These are phyloP conservation scores for Clarias macrocephalus DNA, from an alignment of 2,113 vertebrate species.

Conservation along the genomic window DNA sequence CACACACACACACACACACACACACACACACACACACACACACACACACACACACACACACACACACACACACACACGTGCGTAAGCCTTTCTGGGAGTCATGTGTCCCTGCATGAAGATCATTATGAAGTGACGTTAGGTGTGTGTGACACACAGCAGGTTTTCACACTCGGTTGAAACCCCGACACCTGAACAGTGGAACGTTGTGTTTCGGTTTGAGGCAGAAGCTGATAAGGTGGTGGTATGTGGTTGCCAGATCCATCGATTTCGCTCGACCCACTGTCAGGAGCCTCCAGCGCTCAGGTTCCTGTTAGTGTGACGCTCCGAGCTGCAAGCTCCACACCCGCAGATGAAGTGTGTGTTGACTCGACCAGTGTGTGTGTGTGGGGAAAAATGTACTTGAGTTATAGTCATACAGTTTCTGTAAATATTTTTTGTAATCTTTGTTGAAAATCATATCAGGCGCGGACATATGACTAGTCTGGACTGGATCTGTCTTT, in stretches of 20 bases:
- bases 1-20: background rate
- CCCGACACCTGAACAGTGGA: background rate
- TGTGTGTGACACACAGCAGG: background rate
- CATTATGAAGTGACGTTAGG: no score
- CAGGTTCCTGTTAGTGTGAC: conserved; percentile 37
- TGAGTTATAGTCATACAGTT: background rate
- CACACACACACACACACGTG: background rate
- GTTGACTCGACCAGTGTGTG: background rate
- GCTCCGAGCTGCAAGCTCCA: background rate
- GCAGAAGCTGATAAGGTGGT: background rate
- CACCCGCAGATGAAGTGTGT: background rate
- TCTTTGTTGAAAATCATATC: background rate
- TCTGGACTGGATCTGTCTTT: background rate
- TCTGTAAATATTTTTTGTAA: background rate
- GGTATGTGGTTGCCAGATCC: background rate
- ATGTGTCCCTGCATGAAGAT: background rate
- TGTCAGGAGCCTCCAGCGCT: background rate
- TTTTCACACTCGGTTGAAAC: background rate
- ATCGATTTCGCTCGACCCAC: background rate
- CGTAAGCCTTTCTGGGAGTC: background rate
- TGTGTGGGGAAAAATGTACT: background rate
- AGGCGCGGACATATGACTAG: background rate
- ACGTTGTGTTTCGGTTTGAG: background rate
- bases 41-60: background rate
- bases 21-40: background rate